These are phyloP conservation scores for Pseudochirops corinnae DNA, from an alignment of 2,797 vertebrate genomes.

Conservation along the genomic window DNA sequence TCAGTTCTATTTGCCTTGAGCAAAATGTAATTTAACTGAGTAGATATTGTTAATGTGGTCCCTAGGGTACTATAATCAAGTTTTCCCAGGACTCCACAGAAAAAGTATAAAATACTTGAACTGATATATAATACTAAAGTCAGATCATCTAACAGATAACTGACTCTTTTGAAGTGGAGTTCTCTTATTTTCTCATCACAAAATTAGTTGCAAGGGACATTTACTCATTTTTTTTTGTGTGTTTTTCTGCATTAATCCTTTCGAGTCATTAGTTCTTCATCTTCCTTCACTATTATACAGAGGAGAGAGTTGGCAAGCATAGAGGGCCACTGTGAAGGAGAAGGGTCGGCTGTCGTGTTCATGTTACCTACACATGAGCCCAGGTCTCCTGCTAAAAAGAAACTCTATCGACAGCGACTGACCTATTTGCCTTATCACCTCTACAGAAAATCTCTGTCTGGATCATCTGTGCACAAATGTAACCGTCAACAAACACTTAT, in stretches of 20 bases:
- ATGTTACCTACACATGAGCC: neutral
- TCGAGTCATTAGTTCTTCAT: neutral
- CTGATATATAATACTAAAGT: neutral
- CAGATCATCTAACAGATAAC: neutral
- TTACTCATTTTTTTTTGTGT: neutral
- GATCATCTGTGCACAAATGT: neutral
- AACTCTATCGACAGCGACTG: neutral
- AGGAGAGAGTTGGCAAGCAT: neutral
- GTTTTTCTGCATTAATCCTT: neutral
- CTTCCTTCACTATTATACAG: neutral
- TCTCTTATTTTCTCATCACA: neutral
- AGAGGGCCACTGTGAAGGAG: neutral
- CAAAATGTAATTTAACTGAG: constrained; percentile 4
- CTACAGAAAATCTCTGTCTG: neutral
- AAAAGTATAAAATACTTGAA: neutral
- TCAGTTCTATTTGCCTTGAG: neutral
- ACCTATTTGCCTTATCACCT: neutral
- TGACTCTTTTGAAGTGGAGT: neutral
- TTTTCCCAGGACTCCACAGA: neutral
- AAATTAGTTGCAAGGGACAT: neutral
- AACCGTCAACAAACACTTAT: neutral
- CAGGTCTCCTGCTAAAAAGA: neutral
- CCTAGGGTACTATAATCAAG: neutral
- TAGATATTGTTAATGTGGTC: neutral
- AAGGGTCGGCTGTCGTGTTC: neutral